phyloP scores from a whole-genome alignment of 2,797 vertebrate species.

The Strix occidentalis region DNA sequence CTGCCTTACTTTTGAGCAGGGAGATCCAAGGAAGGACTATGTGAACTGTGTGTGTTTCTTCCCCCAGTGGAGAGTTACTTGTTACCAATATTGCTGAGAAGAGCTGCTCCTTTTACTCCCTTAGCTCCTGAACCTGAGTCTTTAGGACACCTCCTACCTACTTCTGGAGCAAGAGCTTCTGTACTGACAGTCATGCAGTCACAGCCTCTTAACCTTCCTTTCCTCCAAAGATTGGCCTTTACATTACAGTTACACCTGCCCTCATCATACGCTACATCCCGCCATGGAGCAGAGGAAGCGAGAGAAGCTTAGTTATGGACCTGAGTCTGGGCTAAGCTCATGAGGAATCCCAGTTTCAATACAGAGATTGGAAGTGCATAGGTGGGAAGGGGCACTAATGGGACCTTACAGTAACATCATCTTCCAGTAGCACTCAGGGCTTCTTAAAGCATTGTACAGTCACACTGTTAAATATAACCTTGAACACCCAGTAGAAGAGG shows the following conservation, averaged over 20 bases:
- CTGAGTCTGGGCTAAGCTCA: neutral
- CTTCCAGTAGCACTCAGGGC: neutral
- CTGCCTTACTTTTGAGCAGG: neutral
- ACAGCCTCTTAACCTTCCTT: neutral
- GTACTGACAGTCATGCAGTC: neutral
- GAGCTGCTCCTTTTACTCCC: neutral
- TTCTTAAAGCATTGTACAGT: neutral
- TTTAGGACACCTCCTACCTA: neutral
- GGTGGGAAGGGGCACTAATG: neutral
- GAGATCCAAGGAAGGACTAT: neutral
- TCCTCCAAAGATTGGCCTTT: neutral
- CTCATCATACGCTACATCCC: neutral
- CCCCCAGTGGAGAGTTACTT: neutral
- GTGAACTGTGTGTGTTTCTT: neutral
- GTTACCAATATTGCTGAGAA: neutral
- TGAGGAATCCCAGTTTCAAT: neutral
- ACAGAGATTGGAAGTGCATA: neutral
- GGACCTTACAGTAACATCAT: fast-evolving
- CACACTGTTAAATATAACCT: neutral
- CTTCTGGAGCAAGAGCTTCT: neutral
- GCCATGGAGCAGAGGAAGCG: neutral
- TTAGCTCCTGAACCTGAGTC: neutral
- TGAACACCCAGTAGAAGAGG: neutral
- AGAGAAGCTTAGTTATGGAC: neutral
- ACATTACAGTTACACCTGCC: neutral